Conservation (phyloP, 2,888 invertebrate genomes). For the Acanthopleura granulata region DNA sequence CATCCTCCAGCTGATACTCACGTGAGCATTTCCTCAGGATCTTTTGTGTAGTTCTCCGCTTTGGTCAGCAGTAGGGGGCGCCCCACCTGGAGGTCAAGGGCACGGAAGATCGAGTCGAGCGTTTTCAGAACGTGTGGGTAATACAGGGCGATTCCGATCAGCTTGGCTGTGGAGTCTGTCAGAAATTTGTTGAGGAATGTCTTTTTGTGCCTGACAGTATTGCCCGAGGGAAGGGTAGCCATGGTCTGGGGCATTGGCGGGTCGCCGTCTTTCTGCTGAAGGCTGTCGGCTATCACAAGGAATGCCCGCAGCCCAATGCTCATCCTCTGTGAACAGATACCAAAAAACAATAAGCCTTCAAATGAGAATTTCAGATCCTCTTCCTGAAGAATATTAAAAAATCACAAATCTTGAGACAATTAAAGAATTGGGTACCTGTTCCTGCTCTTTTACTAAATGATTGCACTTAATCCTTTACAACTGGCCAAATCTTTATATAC, state of each 20-base stretch:
- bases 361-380: background rate
- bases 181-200: conserved; percentile 90
- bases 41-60: conserved; percentile 93
- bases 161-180: conserved; percentile 93
- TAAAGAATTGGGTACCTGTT: no score
- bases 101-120: conserved; percentile 94
- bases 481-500: no score
- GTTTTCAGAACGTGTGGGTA: conserved; percentile 96
- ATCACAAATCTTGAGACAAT: background rate
- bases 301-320: conserved; percentile 98
- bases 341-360: conserved; percentile 7
- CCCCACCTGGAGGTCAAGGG: conserved; percentile 95
- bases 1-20: no score
- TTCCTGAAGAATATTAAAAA: no score
- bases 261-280: conserved; percentile 99
- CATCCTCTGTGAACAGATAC: conserved; percentile 78
- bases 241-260: conserved; percentile 98
- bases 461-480: no score
- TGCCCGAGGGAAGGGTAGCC: conserved; percentile 94
- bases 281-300: conserved; percentile 96
- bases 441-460: no score
- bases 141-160: conserved; percentile 97
- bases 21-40: conserved; percentile 71
- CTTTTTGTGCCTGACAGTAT: conserved; percentile 93
- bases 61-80: conserved; percentile 97